Conservation (phyloP, 2,797 vertebrate species). For the Sardinella longiceps region DNA sequence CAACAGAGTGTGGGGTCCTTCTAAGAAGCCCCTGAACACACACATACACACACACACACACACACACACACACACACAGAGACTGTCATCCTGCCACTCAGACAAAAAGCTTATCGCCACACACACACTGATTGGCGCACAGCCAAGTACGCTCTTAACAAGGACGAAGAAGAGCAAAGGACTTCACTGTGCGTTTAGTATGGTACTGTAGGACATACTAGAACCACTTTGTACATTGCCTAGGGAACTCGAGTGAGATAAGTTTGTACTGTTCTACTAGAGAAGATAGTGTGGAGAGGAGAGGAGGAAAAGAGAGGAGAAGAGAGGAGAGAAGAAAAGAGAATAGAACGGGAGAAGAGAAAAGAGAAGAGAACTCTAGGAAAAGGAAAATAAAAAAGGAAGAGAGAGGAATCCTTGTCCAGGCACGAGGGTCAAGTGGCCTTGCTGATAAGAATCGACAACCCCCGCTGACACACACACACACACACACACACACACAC, state of each 20-base stretch:
- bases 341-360: neutral
- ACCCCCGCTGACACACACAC: slow-evolving; percentile 52
- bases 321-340: neutral
- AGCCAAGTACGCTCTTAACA: neutral
- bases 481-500: slow-evolving; percentile 6
- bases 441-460: slow-evolving; percentile 70
- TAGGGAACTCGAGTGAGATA: neutral
- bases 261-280: neutral
- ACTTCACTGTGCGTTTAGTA: neutral
- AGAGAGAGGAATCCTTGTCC: slow-evolving; percentile 58
- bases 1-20: neutral
- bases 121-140: neutral
- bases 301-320: neutral
- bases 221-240: neutral
- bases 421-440: slow-evolving; percentile 67
- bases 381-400: slow-evolving; percentile 43
- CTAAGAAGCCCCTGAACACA: neutral
- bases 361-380: neutral
- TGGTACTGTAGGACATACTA: neutral
- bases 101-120: neutral
- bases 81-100: neutral
- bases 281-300: neutral
- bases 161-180: neutral
- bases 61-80: neutral
- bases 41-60: neutral